These are phyloP conservation scores for Cepaea nemoralis DNA, from an alignment of 1,140 invertebrate genomes.

Conservation along the genomic window DNA sequence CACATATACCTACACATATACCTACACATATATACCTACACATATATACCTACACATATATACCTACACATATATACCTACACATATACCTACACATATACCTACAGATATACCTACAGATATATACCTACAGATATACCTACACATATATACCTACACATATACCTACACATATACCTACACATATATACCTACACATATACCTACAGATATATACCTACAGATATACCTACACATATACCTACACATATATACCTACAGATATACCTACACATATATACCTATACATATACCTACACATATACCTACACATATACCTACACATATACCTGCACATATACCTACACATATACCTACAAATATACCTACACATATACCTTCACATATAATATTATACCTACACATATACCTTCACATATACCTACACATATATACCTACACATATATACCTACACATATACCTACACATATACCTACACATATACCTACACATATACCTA, in stretches of 20 bases:
- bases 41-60: constrained; percentile 3
- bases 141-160: neutral
- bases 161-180: neutral
- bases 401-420: too few relatives aligned
- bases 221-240: neutral
- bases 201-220: too few relatives aligned
- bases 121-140: neutral
- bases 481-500: too few relatives aligned
- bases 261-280: neutral
- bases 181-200: neutral
- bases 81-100: constrained; percentile 13
- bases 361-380: too few relatives aligned
- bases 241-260: neutral
- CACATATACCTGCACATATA: neutral
- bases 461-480: too few relatives aligned
- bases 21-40: constrained; percentile 1
- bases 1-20: neutral
- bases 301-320: neutral
- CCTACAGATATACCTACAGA: neutral
- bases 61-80: neutral
- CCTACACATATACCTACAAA: too few relatives aligned
- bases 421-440: too few relatives aligned
- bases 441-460: too few relatives aligned
- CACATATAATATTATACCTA: too few relatives aligned
- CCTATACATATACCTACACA: too few relatives aligned